Evolutionary conservation across 1,140 invertebrate species (phyloP).

Genomic region (Drosophila quadrilineata): DNA sequence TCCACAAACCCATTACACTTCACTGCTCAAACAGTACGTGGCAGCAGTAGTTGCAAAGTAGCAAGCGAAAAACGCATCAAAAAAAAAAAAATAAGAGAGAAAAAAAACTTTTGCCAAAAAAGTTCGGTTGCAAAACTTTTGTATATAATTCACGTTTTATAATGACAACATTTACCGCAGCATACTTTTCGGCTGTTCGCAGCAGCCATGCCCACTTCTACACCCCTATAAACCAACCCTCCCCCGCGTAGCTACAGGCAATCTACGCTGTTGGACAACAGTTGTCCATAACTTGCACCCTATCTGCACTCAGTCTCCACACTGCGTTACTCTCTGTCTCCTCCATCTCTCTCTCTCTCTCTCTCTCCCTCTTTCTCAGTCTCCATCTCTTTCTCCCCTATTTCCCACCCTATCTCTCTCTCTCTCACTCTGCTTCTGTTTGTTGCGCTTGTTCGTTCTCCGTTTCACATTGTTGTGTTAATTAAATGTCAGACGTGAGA

Average conservation of each 20-base stretch:
- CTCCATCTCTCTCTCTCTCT: not conserved
- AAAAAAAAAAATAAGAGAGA: too few species aligned
- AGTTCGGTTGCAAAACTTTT: not conserved
- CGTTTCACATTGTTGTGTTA: slow-evolving; percentile 71
- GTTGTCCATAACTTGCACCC: not conserved
- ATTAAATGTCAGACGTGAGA: slow-evolving; percentile 80
- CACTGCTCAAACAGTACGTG: too few species aligned
- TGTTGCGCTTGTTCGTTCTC: not conserved
- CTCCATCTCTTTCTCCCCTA: not conserved
- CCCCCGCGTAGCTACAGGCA: too few species aligned
- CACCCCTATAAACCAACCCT: too few species aligned
- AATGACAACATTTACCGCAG: slow-evolving; percentile 29
- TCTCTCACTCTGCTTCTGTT: not conserved
- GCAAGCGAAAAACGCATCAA: too few species aligned
- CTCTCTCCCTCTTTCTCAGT: not conserved
- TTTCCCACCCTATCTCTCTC: not conserved
- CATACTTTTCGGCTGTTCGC: slow-evolving; percentile 13
- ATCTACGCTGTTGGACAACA: not conserved
- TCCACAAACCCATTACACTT: too few species aligned
- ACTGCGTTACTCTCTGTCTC: not conserved
- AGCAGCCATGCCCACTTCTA: too few species aligned
- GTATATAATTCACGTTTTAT: slow-evolving; percentile 24
- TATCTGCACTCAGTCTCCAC: not conserved
- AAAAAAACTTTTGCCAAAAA: not conserved
- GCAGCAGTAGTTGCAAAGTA: too few species aligned